Evolutionary conservation across 1,140 invertebrate species (phyloP), one percentile per base, ranked within the genome.

Genomic region (Nebria ingens): DNA sequence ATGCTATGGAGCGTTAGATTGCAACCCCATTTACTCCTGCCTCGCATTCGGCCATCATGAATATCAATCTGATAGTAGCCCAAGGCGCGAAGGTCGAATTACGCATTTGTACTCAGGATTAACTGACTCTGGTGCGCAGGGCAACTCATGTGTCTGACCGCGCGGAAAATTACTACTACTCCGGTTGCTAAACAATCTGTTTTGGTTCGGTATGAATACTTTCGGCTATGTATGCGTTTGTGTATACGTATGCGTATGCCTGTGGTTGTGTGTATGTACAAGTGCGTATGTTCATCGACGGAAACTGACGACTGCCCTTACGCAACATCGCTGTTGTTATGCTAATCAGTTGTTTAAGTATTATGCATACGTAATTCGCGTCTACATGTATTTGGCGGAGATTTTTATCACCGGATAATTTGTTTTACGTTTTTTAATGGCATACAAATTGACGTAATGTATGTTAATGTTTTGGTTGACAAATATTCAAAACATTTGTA

Each of bases 11-110:
- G 9, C 40, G 40, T 45, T 45, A 45, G 40, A 45, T 45, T 45
- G 40, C 40, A n/a, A n/a, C n/a, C n/a, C n/a, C n/a, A n/a, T n/a
- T n/a, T n/a, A n/a, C n/a, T n/a, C n/a, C n/a, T n/a, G n/a, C n/a
- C n/a, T n/a, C 40, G 40, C 17, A 9, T 45, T 9, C 40, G 40
- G 40, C 40, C 40, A 45, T 45, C 40, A 45, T 45, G 40, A 45
- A 45, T 45, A 45, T 45, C 40, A 45, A 45, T 45, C 40, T 45
- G 40, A 45, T 45, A 45, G 40, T 45, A 17, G 40, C 40, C 15
- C 40, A 45, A 45, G 40, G 40, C 40, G 40, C 40, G 9, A 45
- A 45, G 40, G 40, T 45, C 40, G 17, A 45, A 45, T 45, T 45
- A 45, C 40, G 40, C 40, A 45, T 45, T 45, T 45, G 40, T 45